Percentiles rank a stretch among this genome's conserved stretches.
phyloP scores from a whole-genome alignment of 2,888 invertebrate genomes.

The Xanthostigma xanthostigma region DNA sequence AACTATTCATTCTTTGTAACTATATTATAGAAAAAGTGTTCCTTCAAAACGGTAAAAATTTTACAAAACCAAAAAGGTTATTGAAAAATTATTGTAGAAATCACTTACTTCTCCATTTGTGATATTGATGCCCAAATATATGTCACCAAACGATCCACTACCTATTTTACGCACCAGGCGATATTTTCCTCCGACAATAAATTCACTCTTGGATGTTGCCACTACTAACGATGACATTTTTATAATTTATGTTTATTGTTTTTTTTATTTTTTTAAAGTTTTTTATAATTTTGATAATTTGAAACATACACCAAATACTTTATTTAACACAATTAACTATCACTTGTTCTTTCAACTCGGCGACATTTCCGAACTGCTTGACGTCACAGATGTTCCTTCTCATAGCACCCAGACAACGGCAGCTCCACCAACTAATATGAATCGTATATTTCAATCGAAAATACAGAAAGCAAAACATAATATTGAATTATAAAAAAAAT shows the following conservation, averaged over 20 bases:
- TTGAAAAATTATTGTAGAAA: neutral
- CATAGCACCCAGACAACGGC: no score
- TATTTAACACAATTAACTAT: conserved; percentile 28
- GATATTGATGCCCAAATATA: conserved; percentile 88
- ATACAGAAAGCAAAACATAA: no score
- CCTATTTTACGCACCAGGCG: conserved; percentile 93
- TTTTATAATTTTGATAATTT: conserved; percentile 27
- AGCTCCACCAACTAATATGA: no score
- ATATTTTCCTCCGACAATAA: conserved; percentile 84
- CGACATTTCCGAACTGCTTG: conserved; percentile 33
- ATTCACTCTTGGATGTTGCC: conserved; percentile 42
- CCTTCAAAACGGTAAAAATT: no score
- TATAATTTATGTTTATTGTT: conserved; percentile 23
- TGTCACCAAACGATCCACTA: conserved; percentile 98
- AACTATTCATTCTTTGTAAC: no score
- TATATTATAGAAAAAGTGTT: no score
- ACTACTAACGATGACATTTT: conserved; percentile 27
- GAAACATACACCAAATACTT: conserved; percentile 24
- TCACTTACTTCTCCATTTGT: conserved; percentile 71
- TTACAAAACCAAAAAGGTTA: no score
- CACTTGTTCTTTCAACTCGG: conserved; percentile 36
- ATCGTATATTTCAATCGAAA: no score
- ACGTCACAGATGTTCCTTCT: no score
- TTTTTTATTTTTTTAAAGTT: conserved; percentile 19
- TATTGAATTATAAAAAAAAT: no score